phyloP scores from a whole-genome alignment of 2,888 invertebrate genomes.

The Erebia epiphron region DNA sequence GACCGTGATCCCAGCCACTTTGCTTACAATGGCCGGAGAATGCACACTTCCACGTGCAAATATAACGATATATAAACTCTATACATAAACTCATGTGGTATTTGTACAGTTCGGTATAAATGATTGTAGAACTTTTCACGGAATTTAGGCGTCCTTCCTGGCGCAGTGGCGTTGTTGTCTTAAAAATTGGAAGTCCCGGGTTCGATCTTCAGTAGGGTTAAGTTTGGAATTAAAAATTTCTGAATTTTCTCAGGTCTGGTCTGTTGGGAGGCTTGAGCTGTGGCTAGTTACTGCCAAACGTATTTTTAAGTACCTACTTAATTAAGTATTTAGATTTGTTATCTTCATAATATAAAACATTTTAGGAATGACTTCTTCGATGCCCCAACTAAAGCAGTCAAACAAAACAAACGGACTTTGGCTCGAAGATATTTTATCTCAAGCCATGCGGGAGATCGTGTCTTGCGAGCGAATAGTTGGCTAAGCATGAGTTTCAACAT shows the following conservation, averaged over 20 bases:
- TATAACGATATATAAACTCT: too few relatives aligned
- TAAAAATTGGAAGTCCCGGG: too few relatives aligned
- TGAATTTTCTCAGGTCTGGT: too few relatives aligned
- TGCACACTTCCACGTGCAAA: background rate
- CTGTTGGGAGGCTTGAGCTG: too few relatives aligned
- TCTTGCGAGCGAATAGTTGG: background rate
- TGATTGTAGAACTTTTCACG: background rate
- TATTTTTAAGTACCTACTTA: too few relatives aligned
- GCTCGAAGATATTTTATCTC: constrained; percentile 8
- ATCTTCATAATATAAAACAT: background rate
- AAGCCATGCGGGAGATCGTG: background rate
- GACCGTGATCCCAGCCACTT: constrained; percentile 35
- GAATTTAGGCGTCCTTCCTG: background rate
- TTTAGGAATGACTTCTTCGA: constrained; percentile 2
- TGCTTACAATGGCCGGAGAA: constrained; percentile 30
- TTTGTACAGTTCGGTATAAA: background rate
- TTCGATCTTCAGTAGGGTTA: too few relatives aligned
- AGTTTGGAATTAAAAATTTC: too few relatives aligned
- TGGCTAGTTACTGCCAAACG: too few relatives aligned
- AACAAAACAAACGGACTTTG: background rate
- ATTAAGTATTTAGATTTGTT: constrained; percentile 7
- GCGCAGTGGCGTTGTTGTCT: too few relatives aligned
- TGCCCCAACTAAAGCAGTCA: background rate
- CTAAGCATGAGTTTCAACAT: background rate
- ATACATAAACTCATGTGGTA: constrained; percentile 12